phyloP scores from a whole-genome alignment of 2,888 invertebrate species.

The Aspidiotus rigidus region DNA sequence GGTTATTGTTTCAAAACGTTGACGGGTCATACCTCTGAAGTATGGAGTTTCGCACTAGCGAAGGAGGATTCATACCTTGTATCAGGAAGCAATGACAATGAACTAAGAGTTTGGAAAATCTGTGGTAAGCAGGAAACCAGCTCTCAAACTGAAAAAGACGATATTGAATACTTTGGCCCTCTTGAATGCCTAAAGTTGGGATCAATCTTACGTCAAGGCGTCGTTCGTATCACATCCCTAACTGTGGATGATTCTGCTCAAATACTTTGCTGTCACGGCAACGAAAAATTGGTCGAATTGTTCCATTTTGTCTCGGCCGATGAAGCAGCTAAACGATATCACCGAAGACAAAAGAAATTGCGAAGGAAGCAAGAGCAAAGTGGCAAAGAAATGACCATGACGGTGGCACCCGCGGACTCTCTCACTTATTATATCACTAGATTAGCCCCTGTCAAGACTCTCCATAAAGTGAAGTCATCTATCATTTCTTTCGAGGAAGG shows the following conservation, averaged over 20 bases:
- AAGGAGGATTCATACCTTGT: conserved; percentile 72
- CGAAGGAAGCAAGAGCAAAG: conserved; percentile 47
- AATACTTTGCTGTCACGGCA: conserved; percentile 70
- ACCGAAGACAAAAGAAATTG: conserved; percentile 70
- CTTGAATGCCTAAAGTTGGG: conserved; percentile 71
- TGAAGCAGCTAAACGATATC: conserved; percentile 58
- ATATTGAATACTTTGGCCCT: conserved; percentile 47
- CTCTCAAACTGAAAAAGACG: conserved; percentile 48
- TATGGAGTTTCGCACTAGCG: conserved; percentile 74
- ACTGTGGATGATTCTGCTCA: conserved; percentile 61
- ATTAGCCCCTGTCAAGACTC: conserved; percentile 54
- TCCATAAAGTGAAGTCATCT: conserved; percentile 53
- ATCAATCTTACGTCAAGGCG: conserved; percentile 64
- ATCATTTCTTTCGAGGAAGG: conserved; percentile 50
- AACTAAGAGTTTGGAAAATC: conserved; percentile 76
- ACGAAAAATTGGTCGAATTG: conserved; percentile 55
- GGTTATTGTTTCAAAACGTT: conserved; percentile 93
- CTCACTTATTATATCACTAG: conserved; percentile 65
- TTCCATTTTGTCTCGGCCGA: conserved; percentile 70
- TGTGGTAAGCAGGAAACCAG: conserved; percentile 45
- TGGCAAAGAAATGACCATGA: background rate
- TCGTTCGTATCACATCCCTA: conserved; percentile 69
- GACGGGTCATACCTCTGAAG: conserved; percentile 76
- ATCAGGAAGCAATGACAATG: conserved; percentile 77
- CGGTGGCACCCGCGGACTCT: conserved; percentile 7